A percentile compares a stretch with the other conserved stretches of the same genome.
These are phyloP conservation scores for Yponomeuta evonymella DNA, from an alignment of 2,888 invertebrate genomes.

Conservation along the genomic window DNA sequence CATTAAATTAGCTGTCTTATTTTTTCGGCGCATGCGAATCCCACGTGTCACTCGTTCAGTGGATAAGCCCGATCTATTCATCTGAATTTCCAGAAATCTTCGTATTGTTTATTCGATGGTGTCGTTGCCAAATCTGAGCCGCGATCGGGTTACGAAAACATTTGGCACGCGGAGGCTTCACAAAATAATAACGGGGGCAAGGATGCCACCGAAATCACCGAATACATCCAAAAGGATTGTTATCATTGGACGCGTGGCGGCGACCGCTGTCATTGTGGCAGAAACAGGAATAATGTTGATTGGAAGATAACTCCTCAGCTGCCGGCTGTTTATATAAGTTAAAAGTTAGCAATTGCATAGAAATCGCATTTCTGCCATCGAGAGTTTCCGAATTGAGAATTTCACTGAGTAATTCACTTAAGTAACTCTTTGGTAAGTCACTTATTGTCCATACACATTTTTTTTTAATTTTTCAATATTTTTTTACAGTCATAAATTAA, in stretches of 20 bases:
- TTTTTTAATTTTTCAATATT: too few relatives aligned
- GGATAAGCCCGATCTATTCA: neutral
- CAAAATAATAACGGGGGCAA: slow-evolving; percentile 13
- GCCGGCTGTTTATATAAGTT: neutral
- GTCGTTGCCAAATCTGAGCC: slow-evolving; percentile 11
- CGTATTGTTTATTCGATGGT: neutral
- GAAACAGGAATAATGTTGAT: slow-evolving; percentile 10
- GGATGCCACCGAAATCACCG: neutral
- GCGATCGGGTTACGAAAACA: slow-evolving; percentile 27
- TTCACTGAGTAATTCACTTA: too few relatives aligned
- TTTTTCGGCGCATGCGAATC: neutral
- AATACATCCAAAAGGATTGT: slow-evolving; percentile 23
- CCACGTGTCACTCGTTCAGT: neutral
- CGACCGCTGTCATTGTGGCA: slow-evolving; percentile 2
- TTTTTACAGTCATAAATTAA: too few relatives aligned
- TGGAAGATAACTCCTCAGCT: slow-evolving; percentile 13
- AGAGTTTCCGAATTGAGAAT: too few relatives aligned
- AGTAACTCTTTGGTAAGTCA: too few relatives aligned
- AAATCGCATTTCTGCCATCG: too few relatives aligned
- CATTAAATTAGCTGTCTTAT: neutral
- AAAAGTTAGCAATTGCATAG: too few relatives aligned
- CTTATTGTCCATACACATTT: too few relatives aligned
- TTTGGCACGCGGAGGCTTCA: slow-evolving; percentile 26
- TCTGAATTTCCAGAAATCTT: neutral
- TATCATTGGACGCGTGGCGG: slow-evolving; percentile 21